Percentiles rank a stretch among this genome's conserved stretches.
phyloP scores from a whole-genome alignment of 2,113 vertebrate species.

The Helogale parvula region DNA sequence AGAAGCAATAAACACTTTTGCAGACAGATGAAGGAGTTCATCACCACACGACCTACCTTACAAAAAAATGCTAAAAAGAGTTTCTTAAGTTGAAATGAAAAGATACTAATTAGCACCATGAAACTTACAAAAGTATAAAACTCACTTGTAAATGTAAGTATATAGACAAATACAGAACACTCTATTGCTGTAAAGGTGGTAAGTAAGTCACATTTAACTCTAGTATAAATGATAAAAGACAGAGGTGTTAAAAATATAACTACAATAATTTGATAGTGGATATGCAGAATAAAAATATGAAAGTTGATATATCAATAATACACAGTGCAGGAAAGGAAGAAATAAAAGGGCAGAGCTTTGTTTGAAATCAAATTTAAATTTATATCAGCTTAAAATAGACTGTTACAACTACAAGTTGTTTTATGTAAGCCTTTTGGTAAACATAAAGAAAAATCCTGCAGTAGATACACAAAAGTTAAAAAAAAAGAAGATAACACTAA shows the following conservation, averaged over 20 bases:
- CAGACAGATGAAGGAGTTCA: background rate
- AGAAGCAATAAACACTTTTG: background rate
- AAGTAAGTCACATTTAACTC: background rate
- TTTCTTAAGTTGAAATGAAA: background rate
- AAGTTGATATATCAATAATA: background rate
- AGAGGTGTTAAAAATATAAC: background rate
- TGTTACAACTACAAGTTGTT: background rate
- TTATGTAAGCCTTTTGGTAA: background rate
- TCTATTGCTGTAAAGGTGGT: background rate
- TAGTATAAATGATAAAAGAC: background rate
- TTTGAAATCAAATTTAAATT: background rate
- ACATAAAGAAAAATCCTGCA: background rate
- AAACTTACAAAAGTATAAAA: background rate
- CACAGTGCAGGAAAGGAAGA: background rate
- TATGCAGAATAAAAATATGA: background rate
- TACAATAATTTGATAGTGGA: background rate
- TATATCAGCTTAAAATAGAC: background rate
- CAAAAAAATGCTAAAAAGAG: background rate
- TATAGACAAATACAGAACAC: background rate
- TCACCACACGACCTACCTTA: background rate
- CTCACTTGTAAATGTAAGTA: background rate
- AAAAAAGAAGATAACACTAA: background rate
- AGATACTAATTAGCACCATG: background rate
- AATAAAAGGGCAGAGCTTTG: background rate
- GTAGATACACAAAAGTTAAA: background rate